phyloP scores from a whole-genome alignment of 1,140 invertebrate genomes.

The Caenorhabditis remanei region DNA sequence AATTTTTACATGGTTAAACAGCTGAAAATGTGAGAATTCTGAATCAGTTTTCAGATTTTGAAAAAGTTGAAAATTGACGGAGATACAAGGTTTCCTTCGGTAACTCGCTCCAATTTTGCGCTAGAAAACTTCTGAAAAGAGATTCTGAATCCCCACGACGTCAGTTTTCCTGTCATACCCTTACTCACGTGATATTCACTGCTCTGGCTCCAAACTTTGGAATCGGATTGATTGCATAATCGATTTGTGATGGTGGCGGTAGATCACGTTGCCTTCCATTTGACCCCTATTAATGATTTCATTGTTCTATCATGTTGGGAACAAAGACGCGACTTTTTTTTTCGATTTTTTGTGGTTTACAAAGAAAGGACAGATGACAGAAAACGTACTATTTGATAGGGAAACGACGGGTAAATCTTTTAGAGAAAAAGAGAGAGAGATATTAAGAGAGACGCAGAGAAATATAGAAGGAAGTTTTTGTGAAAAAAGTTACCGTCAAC shows the following conservation, averaged over 20 bases:
- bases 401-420: background rate
- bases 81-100: too few species aligned
- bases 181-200: constrained; percentile 77
- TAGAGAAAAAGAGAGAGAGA: background rate
- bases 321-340: constrained; percentile 4
- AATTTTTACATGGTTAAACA: too few species aligned
- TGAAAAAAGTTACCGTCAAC: constrained; percentile 23
- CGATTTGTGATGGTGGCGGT: constrained; percentile 76
- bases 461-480: background rate
- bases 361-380: background rate
- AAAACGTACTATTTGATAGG: constrained; percentile 37
- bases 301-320: background rate
- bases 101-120: too few species aligned
- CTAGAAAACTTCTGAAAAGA: too few species aligned
- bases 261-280: constrained; percentile 69
- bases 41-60: too few species aligned
- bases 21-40: too few species aligned
- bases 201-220: constrained; percentile 77
- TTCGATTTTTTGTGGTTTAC: too few species aligned
- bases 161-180: too few species aligned
- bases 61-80: too few species aligned
- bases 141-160: too few species aligned
- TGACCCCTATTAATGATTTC: constrained; percentile 48
- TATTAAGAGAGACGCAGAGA: background rate
- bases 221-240: constrained; percentile 77